Base-by-base conservation (phyloP, 2,888 invertebrate species). In the Rhyacophila evoluta region DNA sequence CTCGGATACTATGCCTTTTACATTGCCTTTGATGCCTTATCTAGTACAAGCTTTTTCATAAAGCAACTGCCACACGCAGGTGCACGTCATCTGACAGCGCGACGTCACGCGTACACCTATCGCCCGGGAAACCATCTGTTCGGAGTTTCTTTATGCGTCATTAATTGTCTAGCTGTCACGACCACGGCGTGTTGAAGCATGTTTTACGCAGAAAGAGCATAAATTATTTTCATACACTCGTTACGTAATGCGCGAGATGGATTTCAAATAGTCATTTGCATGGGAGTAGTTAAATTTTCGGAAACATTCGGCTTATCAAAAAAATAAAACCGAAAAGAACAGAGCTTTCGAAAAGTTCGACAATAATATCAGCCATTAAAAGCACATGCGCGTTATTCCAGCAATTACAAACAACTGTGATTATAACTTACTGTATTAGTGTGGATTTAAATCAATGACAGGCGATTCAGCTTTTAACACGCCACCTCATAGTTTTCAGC, bases 151-250 rank as follows among this genome's bases (percentile, higher is more conserved):
- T 55, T 55, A 41, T 15, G 72, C 19, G 38, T 72, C 72, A 72
- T 72, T 72, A 72, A 72, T 72, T 72, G 72, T 72, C 37, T 33
- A 38, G 72, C 36, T 37, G 72, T 72, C 72, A 72, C 12, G 38
- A 8, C n/a, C 72, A 72, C 15, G 37, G 19, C 55, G 19, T 55
- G 55, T 55, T 55, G 55, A 55, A 55, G 55, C 55, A 55, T 19
- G 55, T 55, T 19, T 55, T 55, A 55, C 55, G 55, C 55, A 10
- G 19, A 19, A 55, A 55, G 55, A 55, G 55, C 55, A 55, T 55
- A 55, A 55, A 55, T 55, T 55, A 55, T 55, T 55, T 55, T 25
- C 55, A 55, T 55, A 55, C 55, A 55, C 55, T 55, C 55, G 55
- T 55, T 55, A 55, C 19, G 55, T 8, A 10, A 19, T 19, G 19